Base-by-base conservation (phyloP, 2,797 vertebrate genomes). In the Geranospiza caerulescens region DNA sequence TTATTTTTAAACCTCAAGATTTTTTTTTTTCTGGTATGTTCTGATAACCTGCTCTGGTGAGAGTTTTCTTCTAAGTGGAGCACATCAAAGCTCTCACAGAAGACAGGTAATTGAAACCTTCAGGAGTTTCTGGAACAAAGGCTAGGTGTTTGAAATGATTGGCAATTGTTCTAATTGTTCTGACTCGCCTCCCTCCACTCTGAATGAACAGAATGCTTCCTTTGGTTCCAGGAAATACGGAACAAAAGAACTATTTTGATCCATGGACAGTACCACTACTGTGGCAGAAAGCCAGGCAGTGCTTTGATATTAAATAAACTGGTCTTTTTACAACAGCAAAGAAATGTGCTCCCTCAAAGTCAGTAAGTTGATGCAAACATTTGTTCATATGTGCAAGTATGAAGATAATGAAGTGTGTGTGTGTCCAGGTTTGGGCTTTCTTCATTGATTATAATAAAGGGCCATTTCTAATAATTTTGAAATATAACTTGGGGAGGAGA, bases 191-290 rank as follows among this genome's bases (percentile, higher is more conserved):
- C 73, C 44, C 48, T 96, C 27, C 4, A 5, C 44, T 68, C 53
- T n/a, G 70, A 66, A 64, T 60, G 47, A 88, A 56, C 29, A 84
- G 76, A 96, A 76, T 45, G 27, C 63, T 93, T 76, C 55, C 66
- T 76, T 90, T 76, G 40, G n/a, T 84, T 97, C 44, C 88, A 94
- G 96, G 96, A 97, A 95, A 73, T 89, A 70, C 8, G 11, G 58
- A 96, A 97, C 87, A 95, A 96, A 96, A 64, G 90, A 82, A 52
- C 88, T 95, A 17, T 95, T 97, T 87, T 94, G 52, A 92, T 90
- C 52, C 8, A 8, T 80, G 80, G 82, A 59, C 63, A 59, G 55
- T 93, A 72, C 31, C 40, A 26, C 36, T 55, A 2, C 48, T 84
- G 56, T 67, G 81, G 73, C 91, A 94, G 86, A 82, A 84, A 87